Evolutionary conservation across 2,888 invertebrate species (phyloP).

Genomic region (Lepidocyrtoides sp.): DNA sequence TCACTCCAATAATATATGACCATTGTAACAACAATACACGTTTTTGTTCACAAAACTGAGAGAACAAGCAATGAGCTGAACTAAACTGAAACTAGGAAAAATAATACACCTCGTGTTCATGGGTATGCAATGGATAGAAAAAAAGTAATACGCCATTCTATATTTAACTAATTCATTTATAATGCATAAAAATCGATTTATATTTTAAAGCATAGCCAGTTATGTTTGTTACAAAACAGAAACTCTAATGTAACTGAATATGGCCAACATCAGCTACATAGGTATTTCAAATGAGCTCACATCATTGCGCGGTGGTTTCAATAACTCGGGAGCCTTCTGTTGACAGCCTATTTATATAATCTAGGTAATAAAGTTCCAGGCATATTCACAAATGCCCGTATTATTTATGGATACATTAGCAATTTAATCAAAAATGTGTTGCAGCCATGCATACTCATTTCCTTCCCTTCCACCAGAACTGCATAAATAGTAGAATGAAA

Average conservation of each 20-base stretch:
- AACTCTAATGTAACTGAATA: too few species aligned
- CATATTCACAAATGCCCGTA: not conserved
- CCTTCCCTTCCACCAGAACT: not conserved
- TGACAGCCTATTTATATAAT: not conserved
- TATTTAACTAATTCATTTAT: conserved; percentile 7
- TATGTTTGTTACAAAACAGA: too few species aligned
- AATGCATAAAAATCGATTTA: conserved; percentile 9
- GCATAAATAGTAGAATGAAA: not conserved
- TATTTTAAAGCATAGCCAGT: not conserved
- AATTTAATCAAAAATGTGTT: not conserved
- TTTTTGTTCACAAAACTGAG: too few species aligned
- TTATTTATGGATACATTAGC: not conserved
- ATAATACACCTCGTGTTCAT: not conserved
- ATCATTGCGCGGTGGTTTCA: too few species aligned
- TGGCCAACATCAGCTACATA: too few species aligned
- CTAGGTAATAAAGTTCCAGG: too few species aligned
- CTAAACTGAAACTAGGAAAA: not conserved
- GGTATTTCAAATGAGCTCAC: too few species aligned
- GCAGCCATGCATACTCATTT: not conserved
- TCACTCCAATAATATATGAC: not conserved
- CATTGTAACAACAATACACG: not conserved
- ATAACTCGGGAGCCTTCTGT: not conserved
- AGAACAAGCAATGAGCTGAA: too few species aligned
- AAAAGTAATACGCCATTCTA: not conserved
- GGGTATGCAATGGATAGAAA: not conserved